These are phyloP conservation scores for Tachypleus tridentatus DNA, from an alignment of 1,140 invertebrate genomes.

Conservation along the genomic window DNA sequence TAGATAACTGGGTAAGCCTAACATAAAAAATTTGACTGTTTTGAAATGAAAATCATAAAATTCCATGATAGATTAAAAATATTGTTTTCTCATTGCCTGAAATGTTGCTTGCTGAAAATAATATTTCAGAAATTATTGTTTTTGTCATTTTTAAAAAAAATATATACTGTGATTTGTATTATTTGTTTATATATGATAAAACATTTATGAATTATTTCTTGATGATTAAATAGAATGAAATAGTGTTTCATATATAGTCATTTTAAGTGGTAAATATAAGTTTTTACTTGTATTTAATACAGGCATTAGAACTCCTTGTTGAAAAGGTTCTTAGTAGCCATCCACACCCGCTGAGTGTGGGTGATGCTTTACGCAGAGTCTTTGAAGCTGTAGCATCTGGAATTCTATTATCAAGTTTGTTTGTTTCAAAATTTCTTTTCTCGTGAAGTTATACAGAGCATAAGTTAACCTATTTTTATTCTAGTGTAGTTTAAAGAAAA, in stretches of 20 bases:
- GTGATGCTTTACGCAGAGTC: slow-evolving; percentile 80
- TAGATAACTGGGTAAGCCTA: slow-evolving; percentile 70
- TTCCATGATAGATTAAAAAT: too few species aligned
- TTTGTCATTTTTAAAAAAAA: slow-evolving; percentile 2
- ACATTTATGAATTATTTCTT: background rate
- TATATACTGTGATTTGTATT: slow-evolving; percentile 6
- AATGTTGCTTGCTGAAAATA: slow-evolving; percentile 18
- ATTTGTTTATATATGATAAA: background rate
- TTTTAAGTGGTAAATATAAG: too few species aligned
- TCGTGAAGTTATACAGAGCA: too few species aligned
- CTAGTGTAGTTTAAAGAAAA: too few species aligned
- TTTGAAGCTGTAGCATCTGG: slow-evolving; percentile 90
- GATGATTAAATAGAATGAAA: too few species aligned
- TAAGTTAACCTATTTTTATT: too few species aligned
- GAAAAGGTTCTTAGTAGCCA: slow-evolving; percentile 88
- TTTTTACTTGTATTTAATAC: background rate
- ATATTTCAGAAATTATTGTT: slow-evolving; percentile 2
- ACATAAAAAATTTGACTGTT: too few species aligned
- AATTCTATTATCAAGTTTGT: slow-evolving; percentile 52
- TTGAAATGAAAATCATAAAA: too few species aligned
- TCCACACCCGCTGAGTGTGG: slow-evolving; percentile 69
- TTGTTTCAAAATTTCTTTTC: too few species aligned
- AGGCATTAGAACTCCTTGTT: slow-evolving; percentile 89
- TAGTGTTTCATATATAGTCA: too few species aligned
- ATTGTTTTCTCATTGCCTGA: too few species aligned